These are phyloP conservation scores for Crepidodera aurea DNA, from an alignment of 2,888 invertebrate species.

Conservation along the genomic window DNA sequence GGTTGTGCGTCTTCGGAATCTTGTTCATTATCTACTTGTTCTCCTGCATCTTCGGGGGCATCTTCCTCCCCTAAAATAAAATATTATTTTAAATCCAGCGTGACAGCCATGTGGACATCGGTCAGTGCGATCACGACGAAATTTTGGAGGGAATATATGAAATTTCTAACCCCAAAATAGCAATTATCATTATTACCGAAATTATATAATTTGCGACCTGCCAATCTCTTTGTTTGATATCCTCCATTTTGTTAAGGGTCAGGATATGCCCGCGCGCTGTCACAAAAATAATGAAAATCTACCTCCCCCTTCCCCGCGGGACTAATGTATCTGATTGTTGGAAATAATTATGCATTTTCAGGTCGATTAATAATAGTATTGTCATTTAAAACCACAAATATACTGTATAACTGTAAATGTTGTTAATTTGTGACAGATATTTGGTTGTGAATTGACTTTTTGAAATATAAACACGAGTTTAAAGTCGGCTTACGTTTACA, in stretches of 20 bases:
- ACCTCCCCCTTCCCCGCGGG: slow-evolving; percentile 55
- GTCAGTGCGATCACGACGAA: slow-evolving; percentile 51
- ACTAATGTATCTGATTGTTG: slow-evolving; percentile 56
- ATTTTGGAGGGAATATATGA: slow-evolving; percentile 58
- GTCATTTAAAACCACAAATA: neutral
- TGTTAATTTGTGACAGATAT: neutral
- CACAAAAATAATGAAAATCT: slow-evolving; percentile 65
- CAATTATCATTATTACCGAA: slow-evolving; percentile 36
- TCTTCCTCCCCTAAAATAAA: slow-evolving; percentile 69
- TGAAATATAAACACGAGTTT: slow-evolving; percentile 45
- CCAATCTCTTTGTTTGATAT: slow-evolving; percentile 80
- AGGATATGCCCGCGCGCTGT: slow-evolving; percentile 71
- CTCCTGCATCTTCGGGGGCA: slow-evolving; percentile 72
- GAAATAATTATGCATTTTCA: slow-evolving; percentile 53
- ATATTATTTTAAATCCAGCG: slow-evolving; percentile 18
- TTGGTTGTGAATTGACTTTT: slow-evolving; percentile 24
- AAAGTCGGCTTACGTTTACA: slow-evolving; percentile 56
- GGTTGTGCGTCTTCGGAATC: slow-evolving; percentile 76
- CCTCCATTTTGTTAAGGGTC: slow-evolving; percentile 83
- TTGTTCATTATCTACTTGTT: slow-evolving; percentile 74
- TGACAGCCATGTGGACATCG: slow-evolving; percentile 57
- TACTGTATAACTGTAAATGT: neutral
- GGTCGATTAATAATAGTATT: neutral
- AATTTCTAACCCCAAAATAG: slow-evolving; percentile 56
- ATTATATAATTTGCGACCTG: slow-evolving; percentile 64